These are phyloP conservation scores for Cephus cinctus DNA, from an alignment of 1,140 invertebrate genomes.

Conservation along the genomic window DNA sequence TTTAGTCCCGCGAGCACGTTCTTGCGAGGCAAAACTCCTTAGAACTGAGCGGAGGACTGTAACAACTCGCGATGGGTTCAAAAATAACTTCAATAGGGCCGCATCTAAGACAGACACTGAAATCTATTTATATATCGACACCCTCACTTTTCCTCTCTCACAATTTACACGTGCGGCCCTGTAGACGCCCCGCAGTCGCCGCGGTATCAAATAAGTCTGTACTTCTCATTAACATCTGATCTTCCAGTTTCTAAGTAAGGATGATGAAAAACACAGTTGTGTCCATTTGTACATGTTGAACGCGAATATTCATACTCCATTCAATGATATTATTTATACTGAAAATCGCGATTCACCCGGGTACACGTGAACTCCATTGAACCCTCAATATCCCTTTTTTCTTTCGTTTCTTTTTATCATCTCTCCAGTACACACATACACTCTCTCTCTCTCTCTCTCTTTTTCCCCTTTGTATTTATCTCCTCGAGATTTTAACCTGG, in stretches of 20 bases:
- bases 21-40: conserved; percentile 28
- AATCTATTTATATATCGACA: conserved; percentile 43
- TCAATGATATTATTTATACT: too few species aligned
- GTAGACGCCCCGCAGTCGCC: conserved; percentile 23
- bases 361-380: too few species aligned
- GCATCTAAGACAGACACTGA: conserved; percentile 24
- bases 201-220: conserved; percentile 34
- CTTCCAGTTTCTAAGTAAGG: neutral
- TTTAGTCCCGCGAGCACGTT: conserved; percentile 14
- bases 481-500: neutral
- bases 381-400: too few species aligned
- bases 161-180: conserved; percentile 32
- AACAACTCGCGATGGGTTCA: conserved; percentile 39
- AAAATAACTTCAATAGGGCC: conserved; percentile 50
- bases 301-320: too few species aligned
- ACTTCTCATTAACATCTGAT: conserved; percentile 26
- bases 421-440: too few species aligned
- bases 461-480: conserved; percentile 6
- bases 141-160: conserved; percentile 11
- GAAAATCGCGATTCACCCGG: too few species aligned
- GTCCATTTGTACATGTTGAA: too few species aligned
- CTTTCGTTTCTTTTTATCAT: neutral
- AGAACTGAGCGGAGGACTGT: conserved; percentile 40
- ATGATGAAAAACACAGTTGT: neutral
- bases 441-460: conserved; percentile 2